phyloP scores from a whole-genome alignment of 2,113 vertebrate genomes.

The Rissa tridactyla region DNA sequence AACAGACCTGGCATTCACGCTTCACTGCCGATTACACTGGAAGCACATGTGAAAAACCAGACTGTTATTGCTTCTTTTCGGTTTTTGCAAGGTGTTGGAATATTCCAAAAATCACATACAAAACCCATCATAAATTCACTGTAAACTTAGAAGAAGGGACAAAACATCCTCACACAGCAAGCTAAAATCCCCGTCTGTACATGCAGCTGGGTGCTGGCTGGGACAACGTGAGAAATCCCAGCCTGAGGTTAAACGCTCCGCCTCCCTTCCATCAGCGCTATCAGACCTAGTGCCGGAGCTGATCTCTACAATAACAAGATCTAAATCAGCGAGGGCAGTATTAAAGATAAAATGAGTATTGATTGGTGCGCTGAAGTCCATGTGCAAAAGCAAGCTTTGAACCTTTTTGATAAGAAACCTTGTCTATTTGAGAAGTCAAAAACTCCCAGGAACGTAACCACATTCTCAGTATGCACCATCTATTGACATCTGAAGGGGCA shows the following conservation, averaged over 20 bases:
- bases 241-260: not conserved
- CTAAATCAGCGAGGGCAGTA: slow-evolving; percentile 14
- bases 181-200: not conserved
- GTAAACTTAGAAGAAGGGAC: not conserved
- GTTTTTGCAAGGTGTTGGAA: not conserved
- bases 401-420: not conserved
- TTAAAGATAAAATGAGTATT: slow-evolving; percentile 44
- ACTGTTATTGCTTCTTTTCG: not conserved
- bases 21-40: not conserved
- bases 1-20: not conserved
- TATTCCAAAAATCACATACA: not conserved
- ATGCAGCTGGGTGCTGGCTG: not conserved
- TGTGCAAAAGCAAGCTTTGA: not conserved
- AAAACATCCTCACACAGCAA: not conserved
- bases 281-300: not conserved
- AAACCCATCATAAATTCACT: not conserved
- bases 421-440: not conserved
- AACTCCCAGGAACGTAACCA: not conserved
- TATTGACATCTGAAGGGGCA: not conserved
- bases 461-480: not conserved
- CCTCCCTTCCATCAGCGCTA: not conserved
- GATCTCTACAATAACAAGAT: slow-evolving; percentile 10
- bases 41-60: not conserved
- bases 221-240: not conserved
- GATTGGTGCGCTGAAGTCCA: slow-evolving; percentile 30